Evolutionary conservation across 2,797 vertebrate genomes (phyloP).

Genomic region (Microhierax caerulescens): DNA sequence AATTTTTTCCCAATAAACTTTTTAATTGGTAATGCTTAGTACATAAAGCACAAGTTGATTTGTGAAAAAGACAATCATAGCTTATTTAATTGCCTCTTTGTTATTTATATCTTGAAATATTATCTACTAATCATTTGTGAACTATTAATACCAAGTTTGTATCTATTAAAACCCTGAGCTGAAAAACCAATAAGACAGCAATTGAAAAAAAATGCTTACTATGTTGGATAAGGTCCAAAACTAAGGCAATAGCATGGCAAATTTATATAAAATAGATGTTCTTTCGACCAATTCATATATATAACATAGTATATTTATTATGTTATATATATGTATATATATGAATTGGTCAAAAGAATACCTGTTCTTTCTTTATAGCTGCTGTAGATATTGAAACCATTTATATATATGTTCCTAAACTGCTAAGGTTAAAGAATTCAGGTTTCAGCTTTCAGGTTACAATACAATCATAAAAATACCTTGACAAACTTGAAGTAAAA

Average conservation of each 20-base stretch:
- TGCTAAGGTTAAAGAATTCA: background rate
- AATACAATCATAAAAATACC: background rate
- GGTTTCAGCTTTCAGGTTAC: background rate
- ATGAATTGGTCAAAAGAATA: background rate
- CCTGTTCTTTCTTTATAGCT: background rate
- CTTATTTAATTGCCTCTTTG: slow-evolving; percentile 60
- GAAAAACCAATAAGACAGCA: background rate
- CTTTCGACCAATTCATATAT: background rate
- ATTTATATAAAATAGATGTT: background rate
- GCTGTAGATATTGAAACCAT: background rate
- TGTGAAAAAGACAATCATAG: slow-evolving; percentile 13
- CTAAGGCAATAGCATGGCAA: background rate
- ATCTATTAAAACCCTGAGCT: slow-evolving; percentile 55
- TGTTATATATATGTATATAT: background rate
- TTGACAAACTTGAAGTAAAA: background rate
- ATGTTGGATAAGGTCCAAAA: background rate
- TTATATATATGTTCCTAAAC: background rate
- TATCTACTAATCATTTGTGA: slow-evolving; percentile 66
- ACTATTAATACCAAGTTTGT: slow-evolving; percentile 55
- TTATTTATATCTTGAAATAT: slow-evolving; percentile 62
- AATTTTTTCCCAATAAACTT: background rate
- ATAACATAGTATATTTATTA: background rate
- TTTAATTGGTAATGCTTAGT: background rate
- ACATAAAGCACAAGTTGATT: slow-evolving; percentile 18
- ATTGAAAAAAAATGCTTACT: background rate